Evolutionary conservation across 2,888 invertebrate genomes (phyloP).

Genomic region (Eilema caniola): DNA sequence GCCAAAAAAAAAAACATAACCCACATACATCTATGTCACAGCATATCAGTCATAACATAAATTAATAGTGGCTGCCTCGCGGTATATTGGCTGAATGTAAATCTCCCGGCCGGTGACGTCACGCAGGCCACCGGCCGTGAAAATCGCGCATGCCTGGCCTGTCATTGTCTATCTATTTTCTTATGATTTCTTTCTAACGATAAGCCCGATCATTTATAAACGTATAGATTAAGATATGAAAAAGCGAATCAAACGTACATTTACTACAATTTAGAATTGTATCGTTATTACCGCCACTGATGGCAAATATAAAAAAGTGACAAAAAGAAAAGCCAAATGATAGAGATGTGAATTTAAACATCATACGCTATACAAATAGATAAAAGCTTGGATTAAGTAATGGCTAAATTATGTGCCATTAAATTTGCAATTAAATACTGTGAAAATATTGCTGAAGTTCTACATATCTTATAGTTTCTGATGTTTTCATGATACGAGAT

Average conservation of each 20-base stretch:
- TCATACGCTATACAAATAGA: too few relatives aligned
- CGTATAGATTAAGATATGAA: too few relatives aligned
- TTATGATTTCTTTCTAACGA: slow-evolving; percentile 43
- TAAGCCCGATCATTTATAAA: slow-evolving; percentile 7
- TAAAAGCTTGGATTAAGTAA: neutral
- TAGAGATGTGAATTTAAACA: neutral
- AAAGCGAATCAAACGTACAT: too few relatives aligned
- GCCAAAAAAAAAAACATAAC: slow-evolving; percentile 33
- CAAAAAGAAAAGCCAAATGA: neutral
- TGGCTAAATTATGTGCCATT: neutral
- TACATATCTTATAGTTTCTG: neutral
- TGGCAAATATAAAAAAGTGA: neutral
- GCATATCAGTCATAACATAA: slow-evolving; percentile 46
- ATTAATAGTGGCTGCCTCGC: slow-evolving; percentile 46
- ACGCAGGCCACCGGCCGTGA: slow-evolving; percentile 37
- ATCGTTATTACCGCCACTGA: neutral
- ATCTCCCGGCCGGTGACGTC: slow-evolving; percentile 58
- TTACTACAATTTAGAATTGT: neutral
- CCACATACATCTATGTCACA: slow-evolving; percentile 37
- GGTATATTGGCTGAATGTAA: slow-evolving; percentile 58
- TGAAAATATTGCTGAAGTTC: neutral
- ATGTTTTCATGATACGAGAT: too few relatives aligned
- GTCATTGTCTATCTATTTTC: slow-evolving; percentile 50
- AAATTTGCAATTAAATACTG: neutral
- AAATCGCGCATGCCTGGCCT: slow-evolving; percentile 52